These are phyloP conservation scores for Drosophila athabasca DNA, from an alignment of 1,140 invertebrate genomes.

Conservation along the genomic window DNA sequence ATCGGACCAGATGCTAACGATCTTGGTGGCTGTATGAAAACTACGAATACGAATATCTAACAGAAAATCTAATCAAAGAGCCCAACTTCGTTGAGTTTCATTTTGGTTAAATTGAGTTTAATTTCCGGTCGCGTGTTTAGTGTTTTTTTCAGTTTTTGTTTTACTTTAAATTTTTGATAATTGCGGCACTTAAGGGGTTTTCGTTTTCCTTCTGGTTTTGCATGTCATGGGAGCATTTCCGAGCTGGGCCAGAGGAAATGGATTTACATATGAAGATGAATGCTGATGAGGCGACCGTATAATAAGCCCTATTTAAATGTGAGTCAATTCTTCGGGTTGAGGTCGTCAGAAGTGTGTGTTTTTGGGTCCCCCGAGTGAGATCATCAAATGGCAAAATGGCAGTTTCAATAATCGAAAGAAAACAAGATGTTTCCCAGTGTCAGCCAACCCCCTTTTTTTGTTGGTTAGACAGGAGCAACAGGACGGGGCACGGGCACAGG, in stretches of 20 bases:
- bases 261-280: conserved; percentile 80
- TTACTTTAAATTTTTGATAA: conserved; percentile 73
- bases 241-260: conserved; percentile 61
- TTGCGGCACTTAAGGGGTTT: conserved; percentile 62
- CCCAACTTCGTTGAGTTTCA: conserved; percentile 57
- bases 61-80: conserved; percentile 42
- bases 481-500: conserved; percentile 30
- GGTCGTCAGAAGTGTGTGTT: conserved; percentile 36
- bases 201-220: conserved; percentile 56
- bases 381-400: conserved; percentile 67
- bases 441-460: conserved; percentile 13
- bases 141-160: conserved; percentile 45
- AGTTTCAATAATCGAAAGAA: conserved; percentile 83
- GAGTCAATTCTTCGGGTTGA: conserved; percentile 50
- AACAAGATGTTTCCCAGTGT: conserved; percentile 69
- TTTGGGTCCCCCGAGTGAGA: conserved; percentile 49
- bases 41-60: conserved; percentile 28
- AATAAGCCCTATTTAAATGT: conserved; percentile 62
- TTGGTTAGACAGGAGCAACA: conserved; percentile 37
- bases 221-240: conserved; percentile 72
- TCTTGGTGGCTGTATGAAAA: conserved; percentile 24
- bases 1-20: conserved; percentile 41
- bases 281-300: conserved; percentile 32
- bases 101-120: conserved; percentile 69
- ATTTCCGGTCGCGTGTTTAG: conserved; percentile 80